Evolutionary conservation across 2,888 invertebrate species (phyloP), one percentile per base, ranked within the genome.

Genomic region (Flabesymbios commensalis): DNA sequence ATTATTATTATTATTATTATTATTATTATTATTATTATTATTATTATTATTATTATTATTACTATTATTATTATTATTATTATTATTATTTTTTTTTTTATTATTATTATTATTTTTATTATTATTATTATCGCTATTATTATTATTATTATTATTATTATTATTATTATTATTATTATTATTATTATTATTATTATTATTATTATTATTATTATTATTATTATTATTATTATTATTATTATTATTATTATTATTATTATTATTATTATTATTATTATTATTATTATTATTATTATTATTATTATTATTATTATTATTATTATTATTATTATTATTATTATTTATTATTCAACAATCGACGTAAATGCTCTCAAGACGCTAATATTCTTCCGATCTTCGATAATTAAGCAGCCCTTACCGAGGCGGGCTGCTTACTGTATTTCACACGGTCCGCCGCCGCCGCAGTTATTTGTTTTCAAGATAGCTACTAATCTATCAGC

Each of bases 271-370:
- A 42, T 42, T 42, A 42, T 42, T 42, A 42, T 5, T 2, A 42
- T 42, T 42, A 42, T 42, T 42, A 42, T 42, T 42, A 42, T 42
- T 42, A 42, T 42, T 42, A 42, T 42, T 42, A 42, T 42, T 43
- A 43, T 43, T 43, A 43, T 43, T 43, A 43, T 43, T 43, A 43
- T 43, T 43, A 43, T 43, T 43, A 43, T 43, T 5, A 7, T 43
- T 5, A 5, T 43, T 5, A 5, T 43, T 43, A 5, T 43, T 5
- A 5, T 43, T 43, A 5, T 17, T 10, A 14, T 10, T 14, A 39
- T 39, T 17, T 14, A 7, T 24, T 2, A 43, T 43, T 43, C 26
- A 22, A 2, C 43, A 26, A 43, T 24, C 26, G 22, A 24, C 22
- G 26, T 24, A 4, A 24, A 7, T 14, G 17, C 22, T 24, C 26